Conservation (phyloP, 2,113 vertebrate species). For the Ceratotherium simum region DNA sequence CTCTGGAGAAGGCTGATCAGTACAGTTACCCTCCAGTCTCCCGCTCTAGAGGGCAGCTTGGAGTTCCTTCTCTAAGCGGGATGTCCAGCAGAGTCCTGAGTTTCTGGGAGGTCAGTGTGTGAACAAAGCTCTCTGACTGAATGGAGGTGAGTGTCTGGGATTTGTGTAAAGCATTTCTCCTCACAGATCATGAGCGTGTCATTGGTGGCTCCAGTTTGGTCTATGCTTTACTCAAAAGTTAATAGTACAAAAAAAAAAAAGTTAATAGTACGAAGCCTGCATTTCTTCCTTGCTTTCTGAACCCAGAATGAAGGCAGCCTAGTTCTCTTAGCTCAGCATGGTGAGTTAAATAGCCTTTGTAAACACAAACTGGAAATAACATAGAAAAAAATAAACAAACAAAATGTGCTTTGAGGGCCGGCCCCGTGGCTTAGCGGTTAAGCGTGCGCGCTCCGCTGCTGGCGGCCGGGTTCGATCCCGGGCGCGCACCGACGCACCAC, state of each 20-base stretch:
- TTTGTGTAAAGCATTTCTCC: not conserved
- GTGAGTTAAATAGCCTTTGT: not conserved
- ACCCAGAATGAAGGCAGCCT: not conserved
- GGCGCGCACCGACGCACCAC: too few species aligned
- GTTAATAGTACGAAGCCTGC: fast-evolving
- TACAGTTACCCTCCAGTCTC: not conserved
- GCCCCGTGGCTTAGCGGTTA: too few species aligned
- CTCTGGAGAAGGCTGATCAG: not conserved
- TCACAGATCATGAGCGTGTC: fast-evolving
- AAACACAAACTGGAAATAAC: not conserved
- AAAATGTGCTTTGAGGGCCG: too few species aligned
- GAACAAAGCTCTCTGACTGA: not conserved
- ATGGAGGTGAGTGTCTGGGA: not conserved
- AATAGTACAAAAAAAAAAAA: fast-evolving
- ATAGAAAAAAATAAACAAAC: not conserved
- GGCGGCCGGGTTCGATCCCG: too few species aligned
- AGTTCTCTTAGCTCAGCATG: not conserved
- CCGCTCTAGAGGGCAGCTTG: not conserved
- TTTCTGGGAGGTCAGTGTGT: not conserved
- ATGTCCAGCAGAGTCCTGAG: not conserved
- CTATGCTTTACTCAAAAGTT: not conserved
- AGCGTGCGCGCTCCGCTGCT: too few species aligned
- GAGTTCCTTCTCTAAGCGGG: not conserved
- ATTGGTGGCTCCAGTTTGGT: too few species aligned
- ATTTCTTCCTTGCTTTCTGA: not conserved